These are phyloP conservation scores for Mesodorylaimus sp. DNA, from an alignment of 2,888 invertebrate species.

Conservation along the genomic window DNA sequence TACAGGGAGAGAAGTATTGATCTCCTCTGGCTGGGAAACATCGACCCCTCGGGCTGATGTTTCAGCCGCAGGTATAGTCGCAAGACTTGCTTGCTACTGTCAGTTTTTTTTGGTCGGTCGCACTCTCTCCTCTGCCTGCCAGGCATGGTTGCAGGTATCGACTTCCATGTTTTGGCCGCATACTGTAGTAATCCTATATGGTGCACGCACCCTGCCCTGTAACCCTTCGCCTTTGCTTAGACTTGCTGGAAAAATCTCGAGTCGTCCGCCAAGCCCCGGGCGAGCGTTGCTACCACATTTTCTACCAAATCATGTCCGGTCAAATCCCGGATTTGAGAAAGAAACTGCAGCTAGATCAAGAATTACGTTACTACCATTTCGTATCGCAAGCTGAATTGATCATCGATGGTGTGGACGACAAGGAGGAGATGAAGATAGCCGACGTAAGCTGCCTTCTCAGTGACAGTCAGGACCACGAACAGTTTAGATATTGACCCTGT, in stretches of 20 bases:
- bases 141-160: too few relatives aligned
- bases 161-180: too few relatives aligned
- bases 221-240: slow-evolving; percentile 40
- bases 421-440: slow-evolving; percentile 55
- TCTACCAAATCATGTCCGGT: slow-evolving; percentile 98
- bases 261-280: slow-evolving; percentile 95
- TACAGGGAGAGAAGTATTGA: too few relatives aligned
- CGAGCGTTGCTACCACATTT: slow-evolving; percentile 99
- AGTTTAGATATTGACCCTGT: slow-evolving; percentile 14
- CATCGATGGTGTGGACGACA: slow-evolving; percentile 85
- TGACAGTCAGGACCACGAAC: too few relatives aligned
- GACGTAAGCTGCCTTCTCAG: slow-evolving; percentile 19
- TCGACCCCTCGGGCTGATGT: too few relatives aligned
- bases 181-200: too few relatives aligned
- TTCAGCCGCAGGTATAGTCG: too few relatives aligned
- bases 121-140: too few relatives aligned
- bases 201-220: too few relatives aligned
- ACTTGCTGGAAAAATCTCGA: slow-evolving; percentile 98
- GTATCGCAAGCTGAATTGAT: slow-evolving; percentile 84
- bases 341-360: slow-evolving; percentile 46
- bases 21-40: too few relatives aligned
- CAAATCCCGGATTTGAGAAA: slow-evolving; percentile 42
- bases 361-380: slow-evolving; percentile 80
- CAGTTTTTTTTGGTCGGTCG: too few relatives aligned
- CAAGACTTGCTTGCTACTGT: too few relatives aligned